A percentile compares a stretch with the other conserved stretches of the same genome.
These are phyloP conservation scores for Nibea albiflora DNA, from an alignment of 2,113 vertebrate species.

Conservation along the genomic window DNA sequence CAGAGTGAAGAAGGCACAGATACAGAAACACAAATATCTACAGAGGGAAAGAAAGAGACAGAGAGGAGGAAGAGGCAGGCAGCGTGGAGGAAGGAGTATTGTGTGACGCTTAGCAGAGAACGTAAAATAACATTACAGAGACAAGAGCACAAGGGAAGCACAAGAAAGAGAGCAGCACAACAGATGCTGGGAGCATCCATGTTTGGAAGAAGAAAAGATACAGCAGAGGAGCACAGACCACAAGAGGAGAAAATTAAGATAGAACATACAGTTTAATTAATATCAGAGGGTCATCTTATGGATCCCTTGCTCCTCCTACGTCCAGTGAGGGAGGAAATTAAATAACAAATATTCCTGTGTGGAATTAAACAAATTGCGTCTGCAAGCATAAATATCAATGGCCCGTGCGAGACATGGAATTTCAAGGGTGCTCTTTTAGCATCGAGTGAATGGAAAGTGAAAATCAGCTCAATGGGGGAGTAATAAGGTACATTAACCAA, in stretches of 20 bases:
- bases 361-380: slow-evolving; percentile 71
- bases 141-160: slow-evolving; percentile 46
- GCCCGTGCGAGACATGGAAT: slow-evolving; percentile 64
- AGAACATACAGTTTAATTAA: slow-evolving; percentile 65
- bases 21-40: slow-evolving; percentile 70
- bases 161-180: slow-evolving; percentile 39
- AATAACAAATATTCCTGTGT: slow-evolving; percentile 64
- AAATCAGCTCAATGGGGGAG: slow-evolving; percentile 70
- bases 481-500: slow-evolving; percentile 76
- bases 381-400: slow-evolving; percentile 77
- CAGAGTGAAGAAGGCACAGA: slow-evolving; percentile 55
- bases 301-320: slow-evolving; percentile 53
- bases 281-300: slow-evolving; percentile 54
- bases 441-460: slow-evolving; percentile 68
- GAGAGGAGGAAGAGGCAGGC: slow-evolving; percentile 47
- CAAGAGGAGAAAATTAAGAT: slow-evolving; percentile 44
- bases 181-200: slow-evolving; percentile 37
- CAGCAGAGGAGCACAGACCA: slow-evolving; percentile 16
- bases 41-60: slow-evolving; percentile 53
- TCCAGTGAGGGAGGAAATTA: slow-evolving; percentile 62
- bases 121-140: slow-evolving; percentile 51
- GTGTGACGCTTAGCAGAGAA: slow-evolving; percentile 61
- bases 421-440: slow-evolving; percentile 61
- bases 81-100: slow-evolving; percentile 48
- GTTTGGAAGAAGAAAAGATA: slow-evolving; percentile 27